Evolutionary conservation across 2,113 vertebrate species (phyloP).

Genomic region (Prionailurus viverrinus): DNA sequence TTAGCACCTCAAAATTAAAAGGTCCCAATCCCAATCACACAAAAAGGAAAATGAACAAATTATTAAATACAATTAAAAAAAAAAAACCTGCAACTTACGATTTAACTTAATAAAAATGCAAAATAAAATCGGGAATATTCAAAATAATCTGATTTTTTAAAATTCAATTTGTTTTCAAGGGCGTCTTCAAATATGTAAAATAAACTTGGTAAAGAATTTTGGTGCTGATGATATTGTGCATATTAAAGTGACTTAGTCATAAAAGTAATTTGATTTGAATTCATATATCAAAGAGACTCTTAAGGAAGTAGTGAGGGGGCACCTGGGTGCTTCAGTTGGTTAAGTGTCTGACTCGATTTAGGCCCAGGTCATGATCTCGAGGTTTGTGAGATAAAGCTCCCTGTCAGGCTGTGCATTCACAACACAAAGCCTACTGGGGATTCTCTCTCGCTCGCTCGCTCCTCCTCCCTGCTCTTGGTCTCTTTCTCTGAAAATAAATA

Average conservation of each 20-base stretch:
- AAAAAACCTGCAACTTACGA: not conserved
- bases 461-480: too few species aligned
- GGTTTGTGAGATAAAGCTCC: too few species aligned
- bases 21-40: not conserved
- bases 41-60: not conserved
- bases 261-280: not conserved
- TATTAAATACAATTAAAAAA: not conserved
- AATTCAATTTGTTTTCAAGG: not conserved
- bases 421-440: too few species aligned
- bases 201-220: not conserved
- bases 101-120: not conserved
- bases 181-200: not conserved
- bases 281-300: not conserved
- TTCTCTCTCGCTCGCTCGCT: too few species aligned
- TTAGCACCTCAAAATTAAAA: not conserved
- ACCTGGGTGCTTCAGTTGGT: too few species aligned
- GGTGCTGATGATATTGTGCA: not conserved
- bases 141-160: not conserved
- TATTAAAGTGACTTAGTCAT: not conserved
- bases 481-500: too few species aligned
- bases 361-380: too few species aligned
- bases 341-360: too few species aligned
- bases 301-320: not conserved
- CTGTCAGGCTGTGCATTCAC: too few species aligned
- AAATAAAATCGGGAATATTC: not conserved